Base-by-base conservation (phyloP, 1,140 invertebrate species). In the Oryctes rhinoceros region DNA sequence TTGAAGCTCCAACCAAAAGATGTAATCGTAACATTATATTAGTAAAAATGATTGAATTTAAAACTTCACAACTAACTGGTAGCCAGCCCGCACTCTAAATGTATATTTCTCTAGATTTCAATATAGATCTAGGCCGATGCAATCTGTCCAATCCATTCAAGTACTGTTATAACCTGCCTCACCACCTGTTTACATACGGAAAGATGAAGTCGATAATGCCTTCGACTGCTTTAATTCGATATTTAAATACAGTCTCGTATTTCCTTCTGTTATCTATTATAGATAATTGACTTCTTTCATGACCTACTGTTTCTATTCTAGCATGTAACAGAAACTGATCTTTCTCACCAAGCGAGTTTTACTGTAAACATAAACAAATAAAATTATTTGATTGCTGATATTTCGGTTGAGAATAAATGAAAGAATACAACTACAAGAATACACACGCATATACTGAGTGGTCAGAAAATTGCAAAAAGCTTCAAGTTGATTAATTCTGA, bases 61-160 rank as follows among this genome's bases (percentile, higher is more conserved):
- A 71, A 71, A 71, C 65, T 71, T 71, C 65, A 71, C 24, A 71
- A 35, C 20, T 71, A 37, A 71, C 65, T 71, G 65, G 65, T 71
- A 71, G 65, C 65, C 24, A 71, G 20, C 37, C 65, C 24, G 65
- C 65, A 79, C 48, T 79, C 67, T 79, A 74, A 79, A 79, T 79
- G 79, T 30, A 79, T 62, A 79, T 79, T 79, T 79, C 65, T 71
- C 65, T 74, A 79, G 79, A 79, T 79, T 79, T 79, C 71, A 79
- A 79, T 79, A 79, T 79, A 79, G 79, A 79, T 79, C 48, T 78
- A 78, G 47, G 75, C 47, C 47, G 75, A 37, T 49, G 75, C 75
- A 76, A 76, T 76, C 75, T 76, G 75, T 76, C 75, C n/a, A 20
- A 15, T n/a, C 47, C 37, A 76, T 76, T 76, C 75, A 76, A 76